Conservation (phyloP, 2,113 vertebrate genomes). For the Protobothrops mucrosquamatus region DNA sequence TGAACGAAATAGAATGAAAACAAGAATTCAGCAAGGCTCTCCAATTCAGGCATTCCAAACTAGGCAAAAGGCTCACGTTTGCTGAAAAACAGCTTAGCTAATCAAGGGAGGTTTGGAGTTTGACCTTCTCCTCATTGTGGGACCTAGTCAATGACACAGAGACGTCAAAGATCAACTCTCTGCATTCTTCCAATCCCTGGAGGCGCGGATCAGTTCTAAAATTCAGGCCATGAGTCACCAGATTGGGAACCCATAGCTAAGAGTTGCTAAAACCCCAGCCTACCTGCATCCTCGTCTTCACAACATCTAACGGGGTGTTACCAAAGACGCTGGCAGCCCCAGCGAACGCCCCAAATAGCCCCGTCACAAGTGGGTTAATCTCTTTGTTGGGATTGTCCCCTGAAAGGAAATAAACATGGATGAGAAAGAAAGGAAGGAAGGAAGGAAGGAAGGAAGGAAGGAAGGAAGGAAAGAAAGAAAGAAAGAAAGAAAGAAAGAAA, state of each 20-base stretch:
- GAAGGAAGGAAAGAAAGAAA: background rate
- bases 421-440: background rate
- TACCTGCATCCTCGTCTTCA: conserved; percentile 98
- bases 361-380: conserved; percentile 87
- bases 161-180: background rate
- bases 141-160: background rate
- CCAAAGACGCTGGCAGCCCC: conserved; percentile 95
- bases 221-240: background rate
- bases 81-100: background rate
- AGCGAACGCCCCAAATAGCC: conserved; percentile 82
- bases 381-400: conserved; percentile 83
- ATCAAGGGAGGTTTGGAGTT: background rate
- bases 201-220: background rate
- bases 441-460: background rate
- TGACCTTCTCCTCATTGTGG: background rate
- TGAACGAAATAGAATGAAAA: background rate
- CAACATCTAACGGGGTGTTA: conserved; percentile 92
- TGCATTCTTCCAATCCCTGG: background rate
- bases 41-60: background rate
- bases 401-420: conserved; percentile 44
- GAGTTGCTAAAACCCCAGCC: rapidly evolving
- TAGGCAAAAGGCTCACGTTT: background rate
- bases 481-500: too few relatives aligned
- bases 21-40: background rate
- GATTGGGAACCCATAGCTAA: background rate